Base-by-base conservation (phyloP, 2,113 vertebrate species). In the Dromaius novaehollandiae region DNA sequence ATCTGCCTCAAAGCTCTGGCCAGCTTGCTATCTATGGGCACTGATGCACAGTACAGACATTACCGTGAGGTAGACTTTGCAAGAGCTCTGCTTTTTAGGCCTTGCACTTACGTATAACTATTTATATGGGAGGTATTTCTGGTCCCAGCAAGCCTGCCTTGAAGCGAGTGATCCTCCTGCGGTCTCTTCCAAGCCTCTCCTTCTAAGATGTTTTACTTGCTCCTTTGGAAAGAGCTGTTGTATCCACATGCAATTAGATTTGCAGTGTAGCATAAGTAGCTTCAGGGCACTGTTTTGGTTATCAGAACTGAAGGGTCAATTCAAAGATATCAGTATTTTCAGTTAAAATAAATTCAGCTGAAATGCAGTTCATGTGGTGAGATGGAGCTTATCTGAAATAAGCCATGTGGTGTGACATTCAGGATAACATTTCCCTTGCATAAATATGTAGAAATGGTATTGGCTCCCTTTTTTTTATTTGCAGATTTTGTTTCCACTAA, bases 291-390 rank as follows among this genome's bases (percentile, higher is more conserved):
- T 65, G 42, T 93, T 90, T 79, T 74, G 38, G 77, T 94, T 94
- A 71, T 88, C 61, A 76, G 63, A 92, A 53, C 34, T 73, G 74
- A 86, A 90, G 50, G 78, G 89, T 92, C 86, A 85, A 56, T 89
- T 89, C 61, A 65, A 74, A 94, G 63, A 74, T 89, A 63, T 85
- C 86, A 69, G 56, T 61, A 25, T 80, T 82, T 85, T 64, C 85
- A 89, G 66, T 95, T 94, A 73, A 92, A 81, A 53, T 58, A 82
- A 94, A 88, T 56, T 75, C 55, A 88, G 34, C 60, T 69, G 80
- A 89, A 73, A 69, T 48, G n/a, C 55, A 30, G 30, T 69, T 94
- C n/a, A 44, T 56, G 48, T 86, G 83, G 21, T 84, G 63, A 93
- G 80, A 36, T 70, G 79, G 82, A 81, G 77, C 75, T 80, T 75